Evolutionary conservation across 2,113 vertebrate genomes (phyloP).

Genomic region (Microtus pennsylvanicus): DNA sequence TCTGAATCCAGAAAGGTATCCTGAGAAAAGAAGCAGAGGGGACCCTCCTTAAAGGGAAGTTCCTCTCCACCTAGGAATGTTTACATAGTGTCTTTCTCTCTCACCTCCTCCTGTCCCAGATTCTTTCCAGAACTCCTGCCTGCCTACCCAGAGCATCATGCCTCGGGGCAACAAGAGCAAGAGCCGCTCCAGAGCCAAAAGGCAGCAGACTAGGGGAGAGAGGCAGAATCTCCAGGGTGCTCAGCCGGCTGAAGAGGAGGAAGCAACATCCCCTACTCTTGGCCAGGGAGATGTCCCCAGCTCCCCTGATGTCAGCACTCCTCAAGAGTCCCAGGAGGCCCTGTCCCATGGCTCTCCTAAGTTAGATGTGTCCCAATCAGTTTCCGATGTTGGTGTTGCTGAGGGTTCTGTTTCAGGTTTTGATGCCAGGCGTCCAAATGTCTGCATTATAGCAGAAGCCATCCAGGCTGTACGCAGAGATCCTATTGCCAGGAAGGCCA

Average conservation of each 20-base stretch:
- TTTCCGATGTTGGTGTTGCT: not conserved
- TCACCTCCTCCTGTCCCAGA: not conserved
- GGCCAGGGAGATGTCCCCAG: not conserved
- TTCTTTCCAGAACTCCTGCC: too few relatives aligned
- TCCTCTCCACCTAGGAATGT: not conserved
- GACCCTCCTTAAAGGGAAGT: not conserved
- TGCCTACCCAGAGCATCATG: not conserved
- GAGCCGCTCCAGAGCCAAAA: not conserved
- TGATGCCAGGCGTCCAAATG: not conserved
- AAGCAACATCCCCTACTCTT: not conserved
- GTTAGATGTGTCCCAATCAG: too few relatives aligned
- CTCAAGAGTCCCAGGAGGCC: not conserved
- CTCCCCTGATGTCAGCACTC: not conserved
- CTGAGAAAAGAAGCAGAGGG: accelerated
- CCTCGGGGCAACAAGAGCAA: not conserved
- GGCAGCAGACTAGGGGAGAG: not conserved
- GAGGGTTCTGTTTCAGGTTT: not conserved
- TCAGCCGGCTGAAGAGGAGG: not conserved
- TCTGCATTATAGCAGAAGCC: not conserved
- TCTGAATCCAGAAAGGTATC: not conserved
- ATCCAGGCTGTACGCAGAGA: not conserved
- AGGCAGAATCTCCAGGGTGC: not conserved
- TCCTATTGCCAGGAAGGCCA: not conserved
- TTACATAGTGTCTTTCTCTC: not conserved
- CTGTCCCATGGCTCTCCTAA: not conserved